phyloP scores from a whole-genome alignment of 2,797 vertebrate species.

The Danio jaintianensis region DNA sequence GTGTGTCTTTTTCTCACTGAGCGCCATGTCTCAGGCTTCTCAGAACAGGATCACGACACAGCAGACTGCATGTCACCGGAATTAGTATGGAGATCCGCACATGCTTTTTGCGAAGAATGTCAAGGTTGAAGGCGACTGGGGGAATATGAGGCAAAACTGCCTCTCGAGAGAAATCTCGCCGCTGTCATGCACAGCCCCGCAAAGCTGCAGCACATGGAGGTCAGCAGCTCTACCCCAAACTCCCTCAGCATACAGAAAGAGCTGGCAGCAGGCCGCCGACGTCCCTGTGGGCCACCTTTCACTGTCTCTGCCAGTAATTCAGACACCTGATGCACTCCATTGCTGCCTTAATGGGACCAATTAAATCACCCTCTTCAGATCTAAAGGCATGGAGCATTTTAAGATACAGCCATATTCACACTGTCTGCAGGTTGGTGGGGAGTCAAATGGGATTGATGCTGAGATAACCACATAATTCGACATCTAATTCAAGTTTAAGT shows the following conservation, averaged over 20 bases:
- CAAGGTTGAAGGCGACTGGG: conserved; percentile 57
- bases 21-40: conserved; percentile 12
- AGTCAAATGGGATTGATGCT: conserved; percentile 33
- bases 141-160: conserved; percentile 53
- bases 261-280: conserved; percentile 13
- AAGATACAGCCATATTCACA: conserved; percentile 35
- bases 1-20: not conserved
- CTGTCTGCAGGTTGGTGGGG: conserved; percentile 15
- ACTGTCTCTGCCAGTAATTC: conserved; percentile 30
- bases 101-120: conserved; percentile 54
- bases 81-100: conserved; percentile 60
- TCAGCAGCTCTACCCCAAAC: conserved; percentile 35
- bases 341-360: conserved; percentile 47
- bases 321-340: conserved; percentile 52
- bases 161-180: conserved; percentile 54
- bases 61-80: conserved; percentile 39
- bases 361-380: conserved; percentile 45
- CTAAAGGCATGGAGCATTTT: conserved; percentile 35
- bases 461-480: conserved; percentile 20
- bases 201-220: conserved; percentile 46
- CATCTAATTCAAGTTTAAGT: conserved; percentile 46
- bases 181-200: conserved; percentile 54
- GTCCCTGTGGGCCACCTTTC: conserved; percentile 36
- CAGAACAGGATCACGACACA: conserved; percentile 34
- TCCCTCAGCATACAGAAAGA: conserved; percentile 39